Evolutionary conservation across 2,797 vertebrate species (phyloP).

Genomic region (Pseudochirops corinnae): DNA sequence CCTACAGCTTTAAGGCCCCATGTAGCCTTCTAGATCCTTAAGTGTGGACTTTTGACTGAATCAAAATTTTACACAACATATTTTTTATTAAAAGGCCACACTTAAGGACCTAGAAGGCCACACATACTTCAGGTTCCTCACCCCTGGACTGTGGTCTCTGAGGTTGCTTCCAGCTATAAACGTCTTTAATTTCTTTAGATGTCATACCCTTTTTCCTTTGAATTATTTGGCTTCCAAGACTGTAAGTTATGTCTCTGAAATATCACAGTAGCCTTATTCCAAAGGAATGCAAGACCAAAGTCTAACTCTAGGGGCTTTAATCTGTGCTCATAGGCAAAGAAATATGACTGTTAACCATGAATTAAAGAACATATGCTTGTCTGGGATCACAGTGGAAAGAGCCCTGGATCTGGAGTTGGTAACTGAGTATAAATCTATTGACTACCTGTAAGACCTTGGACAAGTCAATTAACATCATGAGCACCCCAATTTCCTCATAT

Average conservation of each 20-base stretch:
- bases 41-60: too few species aligned
- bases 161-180: not conserved
- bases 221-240: not conserved
- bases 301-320: not conserved
- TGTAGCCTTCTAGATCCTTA: too few species aligned
- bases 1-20: too few species aligned
- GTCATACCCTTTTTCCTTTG: not conserved
- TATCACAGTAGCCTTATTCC: not conserved
- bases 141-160: not conserved
- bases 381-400: not conserved
- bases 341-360: not conserved
- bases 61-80: too few species aligned
- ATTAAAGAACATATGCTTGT: not conserved
- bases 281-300: not conserved
- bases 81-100: too few species aligned
- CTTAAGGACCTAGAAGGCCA: too few species aligned
- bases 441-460: not conserved
- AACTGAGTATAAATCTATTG: not conserved
- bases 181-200: not conserved
- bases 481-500: not conserved
- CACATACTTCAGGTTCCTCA: too few species aligned
- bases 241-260: not conserved
- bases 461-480: not conserved
- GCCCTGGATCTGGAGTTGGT: not conserved
- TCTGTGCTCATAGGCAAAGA: not conserved